Conservation (phyloP, 2,888 invertebrate species). For the Rhagonycha fulva region DNA sequence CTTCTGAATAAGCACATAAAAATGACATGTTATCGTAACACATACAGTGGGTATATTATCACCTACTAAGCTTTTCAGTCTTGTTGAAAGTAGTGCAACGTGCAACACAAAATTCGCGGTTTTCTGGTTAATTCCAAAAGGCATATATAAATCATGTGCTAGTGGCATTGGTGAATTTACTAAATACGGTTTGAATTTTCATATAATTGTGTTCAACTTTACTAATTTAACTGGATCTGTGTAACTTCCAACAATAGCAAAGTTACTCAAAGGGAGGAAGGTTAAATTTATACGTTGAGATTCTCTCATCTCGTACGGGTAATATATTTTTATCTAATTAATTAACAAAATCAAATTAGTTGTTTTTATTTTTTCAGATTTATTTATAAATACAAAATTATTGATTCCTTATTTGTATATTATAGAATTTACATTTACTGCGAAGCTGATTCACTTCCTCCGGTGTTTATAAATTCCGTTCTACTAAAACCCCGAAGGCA, state of each 20-base stretch:
- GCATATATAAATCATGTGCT: background rate
- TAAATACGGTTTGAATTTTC: background rate
- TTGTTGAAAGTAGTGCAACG: too few relatives aligned
- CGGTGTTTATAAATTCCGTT: conserved; percentile 10
- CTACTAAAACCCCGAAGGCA: conserved; percentile 2
- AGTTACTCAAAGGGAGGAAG: background rate
- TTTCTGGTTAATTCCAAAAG: background rate
- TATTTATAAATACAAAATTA: background rate
- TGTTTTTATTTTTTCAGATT: background rate
- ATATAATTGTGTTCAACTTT: background rate
- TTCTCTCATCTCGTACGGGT: background rate
- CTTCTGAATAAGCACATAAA: background rate
- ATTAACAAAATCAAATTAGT: background rate
- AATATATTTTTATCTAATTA: background rate
- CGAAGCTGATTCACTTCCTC: conserved; percentile 5
- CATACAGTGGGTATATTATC: background rate
- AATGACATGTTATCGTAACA: background rate
- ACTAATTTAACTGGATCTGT: background rate
- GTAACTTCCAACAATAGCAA: background rate
- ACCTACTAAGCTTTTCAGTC: too few relatives aligned
- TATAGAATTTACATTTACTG: conserved; percentile 1
- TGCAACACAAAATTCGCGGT: background rate
- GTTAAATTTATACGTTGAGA: background rate
- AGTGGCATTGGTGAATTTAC: background rate
- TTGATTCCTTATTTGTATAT: background rate